Conservation (phyloP, 2,888 invertebrate species). For the Euclidia mi region DNA sequence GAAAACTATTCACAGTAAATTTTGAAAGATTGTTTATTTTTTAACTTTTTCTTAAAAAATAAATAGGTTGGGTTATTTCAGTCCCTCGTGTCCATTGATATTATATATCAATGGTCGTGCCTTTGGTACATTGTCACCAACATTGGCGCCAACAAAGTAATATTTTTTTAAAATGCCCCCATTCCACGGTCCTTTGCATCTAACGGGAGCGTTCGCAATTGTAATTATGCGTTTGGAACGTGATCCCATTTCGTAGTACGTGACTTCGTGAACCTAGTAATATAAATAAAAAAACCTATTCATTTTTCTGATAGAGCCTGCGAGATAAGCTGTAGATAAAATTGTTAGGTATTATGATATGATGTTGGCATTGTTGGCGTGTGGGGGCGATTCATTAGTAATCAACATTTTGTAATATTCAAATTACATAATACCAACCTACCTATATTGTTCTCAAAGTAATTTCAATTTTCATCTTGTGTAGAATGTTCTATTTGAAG, state of each 20-base stretch:
- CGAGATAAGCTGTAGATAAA: conserved; percentile 51
- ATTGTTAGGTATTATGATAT: conserved; percentile 21
- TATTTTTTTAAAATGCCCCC: conserved; percentile 51
- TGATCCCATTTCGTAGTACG: conserved; percentile 84
- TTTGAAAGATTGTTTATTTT: too few relatives aligned
- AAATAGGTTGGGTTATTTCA: too few relatives aligned
- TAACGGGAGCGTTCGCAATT: conserved; percentile 69
- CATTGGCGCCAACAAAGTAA: conserved; percentile 32
- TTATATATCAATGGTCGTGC: too few relatives aligned
- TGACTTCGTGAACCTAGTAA: conserved; percentile 73
- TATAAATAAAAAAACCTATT: conserved; percentile 62
- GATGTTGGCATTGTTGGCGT: conserved; percentile 9
- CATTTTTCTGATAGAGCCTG: conserved; percentile 51
- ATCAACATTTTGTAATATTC: neutral
- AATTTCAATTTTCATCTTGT: too few relatives aligned
- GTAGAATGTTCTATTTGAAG: too few relatives aligned
- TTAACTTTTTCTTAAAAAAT: too few relatives aligned
- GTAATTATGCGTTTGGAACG: conserved; percentile 85
- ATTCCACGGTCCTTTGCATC: conserved; percentile 64
- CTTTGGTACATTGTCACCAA: conserved; percentile 24
- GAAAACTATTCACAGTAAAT: too few relatives aligned
- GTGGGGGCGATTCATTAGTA: conserved; percentile 2
- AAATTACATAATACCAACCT: too few relatives aligned
- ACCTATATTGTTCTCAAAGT: too few relatives aligned
- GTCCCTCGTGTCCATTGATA: too few relatives aligned